Conservation (phyloP, 35 echinoderm and acorn worm genomes). For the Chiridota heheva region DNA sequence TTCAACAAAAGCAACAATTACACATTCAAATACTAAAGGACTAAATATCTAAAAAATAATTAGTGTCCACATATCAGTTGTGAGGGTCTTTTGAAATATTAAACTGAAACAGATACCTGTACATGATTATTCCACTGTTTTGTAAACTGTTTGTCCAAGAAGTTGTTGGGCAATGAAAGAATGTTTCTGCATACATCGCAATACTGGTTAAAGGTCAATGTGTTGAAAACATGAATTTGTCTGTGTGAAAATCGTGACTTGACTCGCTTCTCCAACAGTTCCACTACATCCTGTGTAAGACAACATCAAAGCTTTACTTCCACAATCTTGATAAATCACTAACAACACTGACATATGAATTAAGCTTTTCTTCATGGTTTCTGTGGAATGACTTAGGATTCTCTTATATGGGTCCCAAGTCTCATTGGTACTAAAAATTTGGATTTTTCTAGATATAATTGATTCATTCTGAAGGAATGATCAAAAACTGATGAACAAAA, state of each 20-base stretch:
- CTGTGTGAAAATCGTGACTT: constrained; percentile 98
- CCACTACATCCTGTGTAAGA: constrained; percentile 88
- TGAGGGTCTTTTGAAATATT: background rate
- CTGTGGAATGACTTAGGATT: too few species aligned
- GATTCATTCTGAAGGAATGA: too few species aligned
- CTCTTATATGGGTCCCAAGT: too few species aligned
- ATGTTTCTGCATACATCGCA: constrained; percentile 42
- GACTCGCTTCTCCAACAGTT: constrained; percentile 91
- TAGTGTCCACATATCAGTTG: background rate
- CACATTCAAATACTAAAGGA: too few species aligned
- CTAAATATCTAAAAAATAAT: too few species aligned
- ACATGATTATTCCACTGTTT: constrained; percentile 78
- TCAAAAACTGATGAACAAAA: too few species aligned
- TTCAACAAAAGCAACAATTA: too few species aligned
- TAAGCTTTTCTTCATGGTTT: too few species aligned
- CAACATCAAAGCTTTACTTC: background rate
- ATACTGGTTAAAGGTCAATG: constrained; percentile 73
- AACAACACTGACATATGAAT: too few species aligned
- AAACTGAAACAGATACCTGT: constrained; percentile 40
- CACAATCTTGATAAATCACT: too few species aligned
- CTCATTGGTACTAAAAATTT: too few species aligned
- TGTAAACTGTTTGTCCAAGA: constrained; percentile 58
- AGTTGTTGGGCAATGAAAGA: constrained; percentile 48
- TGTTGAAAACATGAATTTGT: constrained; percentile 91
- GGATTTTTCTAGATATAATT: too few species aligned